phyloP scores from a whole-genome alignment of 2,113 vertebrate species.

The Beaufortia kweichowensis region DNA sequence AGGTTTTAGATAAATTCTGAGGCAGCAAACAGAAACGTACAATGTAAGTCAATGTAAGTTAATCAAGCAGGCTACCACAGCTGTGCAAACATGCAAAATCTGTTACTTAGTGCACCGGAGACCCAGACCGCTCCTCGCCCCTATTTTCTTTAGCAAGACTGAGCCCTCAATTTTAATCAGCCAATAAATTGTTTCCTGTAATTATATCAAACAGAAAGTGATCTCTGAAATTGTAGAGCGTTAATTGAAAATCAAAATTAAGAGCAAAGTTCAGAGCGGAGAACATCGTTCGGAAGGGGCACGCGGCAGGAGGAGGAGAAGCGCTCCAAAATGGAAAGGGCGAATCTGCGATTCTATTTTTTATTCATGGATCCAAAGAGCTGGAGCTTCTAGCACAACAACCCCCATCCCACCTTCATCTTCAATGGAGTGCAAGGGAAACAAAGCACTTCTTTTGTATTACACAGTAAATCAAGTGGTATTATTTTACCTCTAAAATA shows the following conservation, averaged over 20 bases:
- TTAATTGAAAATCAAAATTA: conserved; percentile 97
- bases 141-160: conserved; percentile 83
- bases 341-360: conserved; percentile 75
- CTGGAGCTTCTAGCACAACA: conserved; percentile 63
- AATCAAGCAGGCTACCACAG: conserved; percentile 83
- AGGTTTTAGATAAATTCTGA: conserved; percentile 3
- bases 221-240: conserved; percentile 85
- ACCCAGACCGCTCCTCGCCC: conserved; percentile 48
- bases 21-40: conserved; percentile 54
- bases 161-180: conserved; percentile 90
- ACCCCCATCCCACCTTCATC: conserved; percentile 56
- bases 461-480: conserved; percentile 97
- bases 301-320: conserved; percentile 30
- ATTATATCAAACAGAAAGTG: conserved; percentile 92
- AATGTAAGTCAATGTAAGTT: conserved; percentile 73
- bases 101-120: conserved; percentile 79
- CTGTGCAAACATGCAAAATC: conserved; percentile 86
- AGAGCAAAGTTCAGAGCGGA: conserved; percentile 87
- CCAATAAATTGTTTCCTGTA: conserved; percentile 95
- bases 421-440: conserved; percentile 75
- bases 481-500: conserved; percentile 97
- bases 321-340: conserved; percentile 24
- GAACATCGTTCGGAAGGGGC: conserved; percentile 16
- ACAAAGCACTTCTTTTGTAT: conserved; percentile 83
- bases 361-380: conserved; percentile 76